Evolutionary conservation across 1,140 invertebrate species (phyloP).

Genomic region (Lepidurus packardi): DNA sequence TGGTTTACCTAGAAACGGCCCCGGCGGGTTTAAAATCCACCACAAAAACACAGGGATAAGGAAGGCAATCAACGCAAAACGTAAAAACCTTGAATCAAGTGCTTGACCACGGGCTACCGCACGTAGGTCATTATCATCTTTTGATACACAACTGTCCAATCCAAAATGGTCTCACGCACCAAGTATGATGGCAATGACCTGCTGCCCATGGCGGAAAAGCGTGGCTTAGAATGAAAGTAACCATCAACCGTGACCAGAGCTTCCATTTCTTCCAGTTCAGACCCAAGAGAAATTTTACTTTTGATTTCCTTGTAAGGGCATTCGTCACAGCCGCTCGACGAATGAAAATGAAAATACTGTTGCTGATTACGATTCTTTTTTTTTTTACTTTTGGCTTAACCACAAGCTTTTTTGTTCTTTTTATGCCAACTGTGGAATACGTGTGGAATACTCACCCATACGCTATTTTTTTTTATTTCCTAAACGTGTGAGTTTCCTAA

Average conservation of each 20-base stretch:
- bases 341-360: too few species aligned
- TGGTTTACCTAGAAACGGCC: not conserved
- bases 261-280: not conserved
- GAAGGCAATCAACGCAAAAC: not conserved
- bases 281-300: not conserved
- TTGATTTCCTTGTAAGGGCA: not conserved
- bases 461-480: too few species aligned
- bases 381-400: too few species aligned
- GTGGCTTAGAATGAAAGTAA: not conserved
- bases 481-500: too few species aligned
- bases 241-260: not conserved
- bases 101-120: conserved; percentile 20
- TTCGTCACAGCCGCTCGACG: not conserved
- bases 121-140: not conserved
- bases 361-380: too few species aligned
- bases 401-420: too few species aligned
- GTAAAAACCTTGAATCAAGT: not conserved
- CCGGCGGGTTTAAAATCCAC: not conserved
- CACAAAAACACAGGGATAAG: not conserved
- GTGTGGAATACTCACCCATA: too few species aligned
- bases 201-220: not conserved
- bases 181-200: conserved; percentile 13
- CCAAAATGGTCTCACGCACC: not conserved
- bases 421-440: too few species aligned
- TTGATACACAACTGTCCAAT: not conserved